These are phyloP conservation scores for Conus canariensis DNA, from an alignment of 2,888 invertebrate genomes.

Conservation along the genomic window DNA sequence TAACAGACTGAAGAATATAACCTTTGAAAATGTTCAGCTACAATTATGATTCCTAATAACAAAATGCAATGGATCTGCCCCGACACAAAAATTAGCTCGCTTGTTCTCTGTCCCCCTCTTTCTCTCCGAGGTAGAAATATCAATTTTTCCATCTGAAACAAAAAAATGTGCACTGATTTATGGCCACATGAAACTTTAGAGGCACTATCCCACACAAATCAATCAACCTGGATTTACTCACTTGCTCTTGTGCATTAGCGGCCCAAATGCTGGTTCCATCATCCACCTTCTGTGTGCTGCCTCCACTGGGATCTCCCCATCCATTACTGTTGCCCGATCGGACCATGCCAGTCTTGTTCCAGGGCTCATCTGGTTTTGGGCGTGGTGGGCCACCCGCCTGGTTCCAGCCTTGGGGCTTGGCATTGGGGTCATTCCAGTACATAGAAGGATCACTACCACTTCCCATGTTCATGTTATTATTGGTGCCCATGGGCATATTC, in stretches of 20 bases:
- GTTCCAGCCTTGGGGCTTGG: constrained; percentile 46
- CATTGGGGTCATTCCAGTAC: constrained; percentile 50
- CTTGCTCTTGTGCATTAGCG: constrained; percentile 66
- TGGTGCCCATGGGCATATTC: constrained; percentile 36
- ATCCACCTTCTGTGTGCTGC: constrained; percentile 61
- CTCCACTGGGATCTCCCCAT: constrained; percentile 67
- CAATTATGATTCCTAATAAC: too few relatives aligned
- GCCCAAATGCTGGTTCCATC: constrained; percentile 73
- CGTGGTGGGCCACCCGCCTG: constrained; percentile 45
- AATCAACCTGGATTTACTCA: constrained; percentile 40
- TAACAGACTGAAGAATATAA: too few relatives aligned
- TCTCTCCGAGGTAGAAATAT: too few relatives aligned
- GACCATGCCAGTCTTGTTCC: constrained; percentile 53
- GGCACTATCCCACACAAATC: neutral
- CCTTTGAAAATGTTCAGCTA: too few relatives aligned
- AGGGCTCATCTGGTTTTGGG: constrained; percentile 50
- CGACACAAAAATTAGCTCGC: too few relatives aligned
- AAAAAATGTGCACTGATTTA: too few relatives aligned
- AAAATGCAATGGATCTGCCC: too few relatives aligned
- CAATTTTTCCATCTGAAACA: too few relatives aligned
- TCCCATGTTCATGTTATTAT: constrained; percentile 31
- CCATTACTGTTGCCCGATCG: constrained; percentile 54
- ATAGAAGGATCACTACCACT: constrained; percentile 34
- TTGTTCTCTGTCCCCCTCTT: too few relatives aligned
- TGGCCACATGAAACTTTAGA: neutral